phyloP scores from a whole-genome alignment of 2,888 invertebrate genomes.

The Elysia crispata region DNA sequence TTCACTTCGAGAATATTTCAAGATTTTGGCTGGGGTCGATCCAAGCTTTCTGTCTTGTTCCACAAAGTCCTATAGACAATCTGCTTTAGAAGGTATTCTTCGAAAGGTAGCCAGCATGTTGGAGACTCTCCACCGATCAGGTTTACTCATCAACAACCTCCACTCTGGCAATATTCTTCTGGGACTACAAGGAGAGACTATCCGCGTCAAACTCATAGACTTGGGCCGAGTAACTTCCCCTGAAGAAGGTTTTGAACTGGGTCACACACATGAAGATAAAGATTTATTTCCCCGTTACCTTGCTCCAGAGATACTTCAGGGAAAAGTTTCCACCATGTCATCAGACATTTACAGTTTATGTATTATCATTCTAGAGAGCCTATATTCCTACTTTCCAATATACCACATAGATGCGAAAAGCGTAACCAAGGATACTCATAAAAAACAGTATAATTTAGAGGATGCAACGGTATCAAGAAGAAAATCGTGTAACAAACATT shows the following conservation, averaged over 20 bases:
- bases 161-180: not conserved
- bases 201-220: slow-evolving; percentile 6
- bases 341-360: slow-evolving; percentile 38
- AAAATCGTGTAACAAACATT: too few species aligned
- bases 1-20: not conserved
- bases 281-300: not conserved
- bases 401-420: too few species aligned
- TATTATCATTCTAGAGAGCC: too few species aligned
- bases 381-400: too few species aligned
- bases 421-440: too few species aligned
- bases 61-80: not conserved
- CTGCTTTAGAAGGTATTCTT: not conserved
- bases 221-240: not conserved
- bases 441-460: too few species aligned
- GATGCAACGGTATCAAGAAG: too few species aligned
- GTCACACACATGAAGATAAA: not conserved
- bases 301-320: slow-evolving; percentile 24
- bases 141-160: not conserved
- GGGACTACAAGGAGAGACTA: not conserved
- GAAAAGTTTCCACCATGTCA: not conserved
- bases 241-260: not conserved
- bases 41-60: not conserved
- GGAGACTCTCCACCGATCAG: not conserved
- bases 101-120: not conserved
- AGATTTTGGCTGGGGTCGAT: not conserved